phyloP scores from a whole-genome alignment of 2,113 vertebrate species.

The Eubucco bourcierii region DNA sequence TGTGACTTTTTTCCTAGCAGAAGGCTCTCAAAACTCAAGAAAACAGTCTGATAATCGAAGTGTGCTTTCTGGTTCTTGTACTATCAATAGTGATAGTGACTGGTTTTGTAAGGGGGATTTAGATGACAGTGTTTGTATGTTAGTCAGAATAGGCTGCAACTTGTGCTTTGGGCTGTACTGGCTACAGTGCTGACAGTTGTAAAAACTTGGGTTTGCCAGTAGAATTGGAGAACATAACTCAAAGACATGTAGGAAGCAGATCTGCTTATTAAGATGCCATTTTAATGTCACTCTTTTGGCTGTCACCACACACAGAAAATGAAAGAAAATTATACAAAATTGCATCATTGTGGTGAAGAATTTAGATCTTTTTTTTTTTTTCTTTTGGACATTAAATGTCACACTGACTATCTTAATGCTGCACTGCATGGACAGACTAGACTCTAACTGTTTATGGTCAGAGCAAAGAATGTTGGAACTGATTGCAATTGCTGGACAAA shows the following conservation, averaged over 20 bases:
- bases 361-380: not conserved
- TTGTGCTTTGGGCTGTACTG: not conserved
- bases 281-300: constrained; percentile 20
- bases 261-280: not conserved
- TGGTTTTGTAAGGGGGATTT: not conserved
- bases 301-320: not conserved
- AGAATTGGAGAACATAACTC: constrained; percentile 34
- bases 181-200: not conserved
- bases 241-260: constrained; percentile 46
- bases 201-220: constrained; percentile 32
- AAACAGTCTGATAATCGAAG: not conserved
- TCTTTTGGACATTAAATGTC: not conserved
- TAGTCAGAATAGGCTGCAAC: not conserved
- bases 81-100: not conserved
- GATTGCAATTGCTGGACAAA: not conserved
- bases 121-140: not conserved
- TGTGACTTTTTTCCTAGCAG: not conserved
- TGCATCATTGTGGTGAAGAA: not conserved
- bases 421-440: not conserved
- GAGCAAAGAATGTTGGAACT: not conserved
- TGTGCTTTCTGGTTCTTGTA: not conserved
- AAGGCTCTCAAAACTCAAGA: not conserved
- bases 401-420: not conserved
- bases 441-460: not conserved
- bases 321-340: not conserved